Percentiles rank a stretch among this genome's conserved stretches.
Conservation (phyloP, 2,888 invertebrate genomes). For the Yponomeuta cagnagella region DNA sequence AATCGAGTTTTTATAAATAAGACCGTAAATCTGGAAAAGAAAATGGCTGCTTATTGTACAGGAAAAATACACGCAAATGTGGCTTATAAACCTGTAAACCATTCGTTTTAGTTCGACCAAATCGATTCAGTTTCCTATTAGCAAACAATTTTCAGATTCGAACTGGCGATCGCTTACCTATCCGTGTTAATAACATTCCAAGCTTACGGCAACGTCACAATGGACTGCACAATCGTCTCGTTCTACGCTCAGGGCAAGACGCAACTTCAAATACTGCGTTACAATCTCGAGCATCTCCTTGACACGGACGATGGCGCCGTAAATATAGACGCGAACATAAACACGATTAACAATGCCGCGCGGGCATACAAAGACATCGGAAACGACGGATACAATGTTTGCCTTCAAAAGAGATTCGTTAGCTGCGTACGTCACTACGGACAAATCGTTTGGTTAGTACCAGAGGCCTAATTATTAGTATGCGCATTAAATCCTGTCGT, state of each 20-base stretch:
- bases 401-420: constrained; percentile 39
- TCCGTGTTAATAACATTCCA: constrained; percentile 41
- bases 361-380: constrained; percentile 28
- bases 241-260: constrained; percentile 51
- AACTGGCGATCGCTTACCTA: constrained; percentile 41
- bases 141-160: constrained; percentile 41
- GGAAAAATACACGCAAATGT: no score
- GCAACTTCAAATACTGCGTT: constrained; percentile 50
- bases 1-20: no score
- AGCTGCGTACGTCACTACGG: constrained; percentile 46
- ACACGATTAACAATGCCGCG: constrained; percentile 19
- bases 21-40: no score
- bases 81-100: no score
- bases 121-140: background rate
- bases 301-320: constrained; percentile 21
- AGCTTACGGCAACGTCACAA: constrained; percentile 51
- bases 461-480: no score
- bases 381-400: constrained; percentile 21
- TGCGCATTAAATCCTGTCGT: background rate
- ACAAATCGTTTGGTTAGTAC: constrained; percentile 41
- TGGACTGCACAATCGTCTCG: constrained; percentile 58
- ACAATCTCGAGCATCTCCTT: constrained; percentile 46
- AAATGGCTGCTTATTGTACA: no score
- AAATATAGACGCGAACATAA: constrained; percentile 22
- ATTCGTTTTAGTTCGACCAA: background rate